Base-by-base conservation (phyloP, 2,797 vertebrate species). In the Echeneis naucrates region DNA sequence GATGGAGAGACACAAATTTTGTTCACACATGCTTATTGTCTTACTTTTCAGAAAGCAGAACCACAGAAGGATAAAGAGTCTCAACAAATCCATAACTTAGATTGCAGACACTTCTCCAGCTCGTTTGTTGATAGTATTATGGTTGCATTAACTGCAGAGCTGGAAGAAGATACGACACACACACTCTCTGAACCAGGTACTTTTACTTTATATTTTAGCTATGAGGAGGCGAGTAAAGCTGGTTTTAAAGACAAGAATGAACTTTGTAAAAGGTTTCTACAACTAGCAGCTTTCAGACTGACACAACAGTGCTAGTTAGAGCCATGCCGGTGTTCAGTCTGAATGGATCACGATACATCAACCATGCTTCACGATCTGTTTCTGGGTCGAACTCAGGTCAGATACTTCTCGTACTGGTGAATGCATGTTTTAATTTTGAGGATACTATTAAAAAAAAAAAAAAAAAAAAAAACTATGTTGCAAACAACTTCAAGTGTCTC, bases 101-200 rank as follows among this genome's bases (percentile, higher is more conserved):
- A 82, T 0, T 77, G 2, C 0, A 64, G 13, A 0, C 69, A 54
- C 0, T 2, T 50, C 0, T 40, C 87, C n/a, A 54, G 23, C 75
- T 93, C 94, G 48, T 94, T 95, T 0, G 89, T 95, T 6, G 92
- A 91, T 88, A 94, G 92, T 0, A 44, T 95, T 81, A 92, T 90
- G 88, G 75, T 93, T 19, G 92, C 93, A 13, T 77, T 92, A 75
- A 85, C 86, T 5, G 11, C 71, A 42, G 92, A 94, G 60, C 75
- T 83, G 19, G 81, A 77, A 6, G 80, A 88, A 16, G 79, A 76
- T 0, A 80, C 70, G 48, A 59, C 35, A 17, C 81, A 81, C 19
- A 78, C 72, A 17, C 45, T 59, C 59, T 73, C 58, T 58, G 79
- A 19, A 76, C 71, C 83, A 80, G 90, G 91, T 93, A 82, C 35